Evolutionary conservation across 2,888 invertebrate species (phyloP), one percentile per base, ranked within the genome.

Genomic region (Drosophila percnosoma): DNA sequence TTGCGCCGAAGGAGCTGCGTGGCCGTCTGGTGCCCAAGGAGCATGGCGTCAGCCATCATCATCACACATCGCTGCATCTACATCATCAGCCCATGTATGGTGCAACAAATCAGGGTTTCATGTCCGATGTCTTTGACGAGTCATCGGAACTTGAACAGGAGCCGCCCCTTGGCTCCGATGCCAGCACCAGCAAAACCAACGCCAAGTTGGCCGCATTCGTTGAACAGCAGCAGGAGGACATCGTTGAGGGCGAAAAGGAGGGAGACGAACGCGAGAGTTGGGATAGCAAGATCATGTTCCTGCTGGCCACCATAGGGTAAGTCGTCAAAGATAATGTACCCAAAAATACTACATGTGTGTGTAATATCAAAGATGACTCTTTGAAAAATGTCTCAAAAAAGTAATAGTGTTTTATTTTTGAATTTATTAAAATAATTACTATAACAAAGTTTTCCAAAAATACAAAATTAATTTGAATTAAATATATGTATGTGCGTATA

Each of bases 271-370:
- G 98, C 51, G 98, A 98, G 92, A 97, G 97, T 54, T 98, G 98
- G 98, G 98, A 98, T 92, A 97, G 96, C 92, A 98, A 98, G 93
- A 94, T 98, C 67, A 98, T 98, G 58, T 98, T 98, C 92, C 94
- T 98, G 24, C 93, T 98, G 81, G 98, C 98, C 0, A 98, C 98
- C n/a, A 97, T 98, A 48, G 98, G 98, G 65, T 93, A 75, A 78
- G 83, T 75, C 38, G 15, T 4, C 24, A 24, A 2, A 45, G 24
- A 15, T 13, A 13, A 6, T 21, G 2, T 40, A 21, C 4, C 13
- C 45, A 21, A 21, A 1, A 45, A 21, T 45, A 21, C 4, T 40
- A 40, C 2, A 40, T 40, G 10, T n/a, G 4, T n/a, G 40, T n/a
- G 40, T 36, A 36, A 18, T 38, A n/a, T 8, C 3, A 38, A 18